Conservation (phyloP, 1,140 invertebrate genomes). For the Drosophila elegans region DNA sequence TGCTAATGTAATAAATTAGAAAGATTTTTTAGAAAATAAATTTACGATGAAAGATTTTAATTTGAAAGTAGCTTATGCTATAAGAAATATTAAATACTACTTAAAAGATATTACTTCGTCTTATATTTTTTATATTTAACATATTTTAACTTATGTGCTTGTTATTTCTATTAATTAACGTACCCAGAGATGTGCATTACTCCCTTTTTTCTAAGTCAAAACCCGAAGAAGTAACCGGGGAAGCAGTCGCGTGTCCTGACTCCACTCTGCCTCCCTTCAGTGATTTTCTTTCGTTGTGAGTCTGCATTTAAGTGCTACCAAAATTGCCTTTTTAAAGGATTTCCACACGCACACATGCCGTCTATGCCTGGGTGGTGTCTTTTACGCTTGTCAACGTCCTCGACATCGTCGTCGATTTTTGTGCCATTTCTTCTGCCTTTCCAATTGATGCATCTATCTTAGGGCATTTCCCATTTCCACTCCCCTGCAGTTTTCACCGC, state of each 20-base stretch:
- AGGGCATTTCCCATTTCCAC: conserved; percentile 46
- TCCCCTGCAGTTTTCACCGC: conserved; percentile 29
- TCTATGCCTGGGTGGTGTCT: conserved; percentile 57
- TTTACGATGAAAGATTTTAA: too few relatives aligned
- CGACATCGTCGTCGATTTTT: conserved; percentile 56
- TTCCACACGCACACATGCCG: conserved; percentile 61
- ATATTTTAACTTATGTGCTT: background rate
- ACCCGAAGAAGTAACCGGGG: background rate
- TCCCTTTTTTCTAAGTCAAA: too few relatives aligned
- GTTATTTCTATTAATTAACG: too few relatives aligned
- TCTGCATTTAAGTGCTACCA: conserved; percentile 81
- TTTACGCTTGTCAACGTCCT: conserved; percentile 78
- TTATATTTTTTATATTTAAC: too few relatives aligned
- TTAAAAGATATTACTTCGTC: too few relatives aligned
- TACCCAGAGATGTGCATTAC: too few relatives aligned
- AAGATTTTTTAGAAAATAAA: too few relatives aligned
- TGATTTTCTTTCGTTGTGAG: conserved; percentile 45
- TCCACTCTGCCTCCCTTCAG: conserved; percentile 36
- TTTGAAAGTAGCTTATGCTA: too few relatives aligned
- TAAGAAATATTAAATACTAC: too few relatives aligned
- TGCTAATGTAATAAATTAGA: too few relatives aligned
- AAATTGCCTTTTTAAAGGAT: conserved; percentile 83
- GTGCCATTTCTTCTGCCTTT: conserved; percentile 66
- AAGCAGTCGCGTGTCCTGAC: conserved; percentile 39
- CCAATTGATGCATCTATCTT: conserved; percentile 79